phyloP scores from a whole-genome alignment of 2,113 vertebrate species.

The Ursus arctos region DNA sequence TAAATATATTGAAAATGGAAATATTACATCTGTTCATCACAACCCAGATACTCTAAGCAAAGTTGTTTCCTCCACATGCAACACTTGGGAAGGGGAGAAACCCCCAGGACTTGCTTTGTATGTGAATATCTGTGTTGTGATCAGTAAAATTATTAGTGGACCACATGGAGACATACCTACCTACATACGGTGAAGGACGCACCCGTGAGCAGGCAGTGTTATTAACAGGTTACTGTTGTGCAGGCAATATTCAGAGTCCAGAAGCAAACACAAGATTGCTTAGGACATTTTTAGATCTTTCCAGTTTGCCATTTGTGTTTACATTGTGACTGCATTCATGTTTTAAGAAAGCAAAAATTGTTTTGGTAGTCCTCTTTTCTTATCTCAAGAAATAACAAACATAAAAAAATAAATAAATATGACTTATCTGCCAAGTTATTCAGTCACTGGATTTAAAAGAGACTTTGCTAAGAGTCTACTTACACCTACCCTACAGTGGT shows the following conservation, averaged over 20 bases:
- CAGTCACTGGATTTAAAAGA: not conserved
- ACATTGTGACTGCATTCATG: not conserved
- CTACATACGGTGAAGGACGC: not conserved
- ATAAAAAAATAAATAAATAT: not conserved
- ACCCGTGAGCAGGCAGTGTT: not conserved
- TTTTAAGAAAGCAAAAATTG: not conserved
- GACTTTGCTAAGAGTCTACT: not conserved
- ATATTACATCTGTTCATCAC: not conserved
- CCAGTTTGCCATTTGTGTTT: not conserved
- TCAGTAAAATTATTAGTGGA: not conserved
- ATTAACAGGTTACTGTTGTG: not conserved
- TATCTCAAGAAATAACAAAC: not conserved
- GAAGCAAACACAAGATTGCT: not conserved
- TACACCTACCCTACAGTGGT: not conserved
- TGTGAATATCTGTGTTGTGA: not conserved
- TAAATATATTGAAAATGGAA: not conserved
- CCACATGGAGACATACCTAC: not conserved
- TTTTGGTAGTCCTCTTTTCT: not conserved
- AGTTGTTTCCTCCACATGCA: not conserved
- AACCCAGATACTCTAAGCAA: not conserved
- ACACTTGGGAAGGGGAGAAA: not conserved
- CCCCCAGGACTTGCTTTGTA: not conserved
- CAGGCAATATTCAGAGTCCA: not conserved
- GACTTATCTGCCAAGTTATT: not conserved
- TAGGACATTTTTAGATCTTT: not conserved